Conservation (phyloP, 64 coral and sea anemone genomes). For the Cladopsammia gracilis region DNA sequence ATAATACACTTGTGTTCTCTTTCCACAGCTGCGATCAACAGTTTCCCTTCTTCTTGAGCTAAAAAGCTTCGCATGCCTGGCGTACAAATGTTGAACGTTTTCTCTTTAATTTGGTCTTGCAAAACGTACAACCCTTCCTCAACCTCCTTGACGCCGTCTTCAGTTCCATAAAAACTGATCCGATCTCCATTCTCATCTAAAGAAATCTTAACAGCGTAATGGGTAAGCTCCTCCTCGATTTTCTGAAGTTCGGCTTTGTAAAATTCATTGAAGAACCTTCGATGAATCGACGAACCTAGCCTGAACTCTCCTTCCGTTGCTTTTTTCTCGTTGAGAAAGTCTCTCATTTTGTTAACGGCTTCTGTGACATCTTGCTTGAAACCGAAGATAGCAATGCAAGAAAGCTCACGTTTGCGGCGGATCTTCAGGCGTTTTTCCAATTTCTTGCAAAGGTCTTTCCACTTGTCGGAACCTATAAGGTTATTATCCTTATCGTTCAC, state of each 20-base stretch:
- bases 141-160: slow-evolving; percentile 32
- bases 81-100: background rate
- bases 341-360: slow-evolving; percentile 36
- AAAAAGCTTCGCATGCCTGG: slow-evolving; percentile 42
- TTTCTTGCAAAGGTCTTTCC: slow-evolving; percentile 32
- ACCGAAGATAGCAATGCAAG: slow-evolving; percentile 28
- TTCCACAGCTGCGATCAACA: background rate
- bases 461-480: background rate
- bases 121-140: slow-evolving; percentile 10
- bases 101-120: slow-evolving; percentile 32
- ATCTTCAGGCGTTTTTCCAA: background rate
- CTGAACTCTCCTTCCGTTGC: slow-evolving; percentile 27
- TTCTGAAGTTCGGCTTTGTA: background rate
- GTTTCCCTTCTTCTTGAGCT: background rate
- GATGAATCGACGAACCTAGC: slow-evolving; percentile 9
- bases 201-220: slow-evolving; percentile 3
- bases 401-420: background rate
- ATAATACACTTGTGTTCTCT: slow-evolving; percentile 22
- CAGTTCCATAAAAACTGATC: background rate
- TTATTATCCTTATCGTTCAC: background rate
- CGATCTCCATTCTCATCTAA: background rate
- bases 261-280: slow-evolving; percentile 19
- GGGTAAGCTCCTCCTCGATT: background rate
- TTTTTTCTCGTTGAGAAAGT: slow-evolving; percentile 45
- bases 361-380: slow-evolving; percentile 23